Base-by-base conservation (phyloP, 2,113 vertebrate species). In the Abramis brama region DNA sequence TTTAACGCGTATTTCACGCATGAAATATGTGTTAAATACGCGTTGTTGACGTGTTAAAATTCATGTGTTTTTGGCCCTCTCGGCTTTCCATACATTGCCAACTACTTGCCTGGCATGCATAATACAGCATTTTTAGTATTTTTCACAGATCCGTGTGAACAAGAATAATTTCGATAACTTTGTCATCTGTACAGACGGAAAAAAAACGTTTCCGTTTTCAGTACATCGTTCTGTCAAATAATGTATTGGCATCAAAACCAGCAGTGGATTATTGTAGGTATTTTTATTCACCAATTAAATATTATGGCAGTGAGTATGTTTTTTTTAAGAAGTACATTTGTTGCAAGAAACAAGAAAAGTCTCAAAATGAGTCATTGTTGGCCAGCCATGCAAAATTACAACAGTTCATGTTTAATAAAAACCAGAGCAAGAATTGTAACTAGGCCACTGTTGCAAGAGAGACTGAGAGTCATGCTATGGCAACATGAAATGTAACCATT, bases 401-500 rank as follows among this genome's bases (percentile, higher is more conserved):
- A 36, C 23, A 13, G 62, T 82, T 59, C 27, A 57, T 52, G 36
- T 66, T 57, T 59, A 79, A 83, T 78, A 83, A 71, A 83, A 86
- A 83, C 33, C 71, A 85, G 62, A 82, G 84, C 13, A 74, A 9
- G 27, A 75, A 21, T 19, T 39, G 74, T 74, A 62, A 83, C 50
- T 71, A 83, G 66, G 50, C 79, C 68, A 86, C 64, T 73, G 33
- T 23, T 57, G 27, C 1, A 66, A 75, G 11, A 85, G 50, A 36
- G 25, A 82, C 36, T 55, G 33, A 70, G 74, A 86, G 33, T 25
- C 33, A 83, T 73, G 55, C 64, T 66, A 79, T 78, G 57, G 45
- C 47, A 73, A 80, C 33, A 78, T 62, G 19, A 66, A 78, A 85
- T 60, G 21, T 77, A 43, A 82, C 77, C 57, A 77, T 84, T 77